Evolutionary conservation across 2,888 invertebrate genomes (phyloP).

Genomic region (Schrankia costaestrigalis): DNA sequence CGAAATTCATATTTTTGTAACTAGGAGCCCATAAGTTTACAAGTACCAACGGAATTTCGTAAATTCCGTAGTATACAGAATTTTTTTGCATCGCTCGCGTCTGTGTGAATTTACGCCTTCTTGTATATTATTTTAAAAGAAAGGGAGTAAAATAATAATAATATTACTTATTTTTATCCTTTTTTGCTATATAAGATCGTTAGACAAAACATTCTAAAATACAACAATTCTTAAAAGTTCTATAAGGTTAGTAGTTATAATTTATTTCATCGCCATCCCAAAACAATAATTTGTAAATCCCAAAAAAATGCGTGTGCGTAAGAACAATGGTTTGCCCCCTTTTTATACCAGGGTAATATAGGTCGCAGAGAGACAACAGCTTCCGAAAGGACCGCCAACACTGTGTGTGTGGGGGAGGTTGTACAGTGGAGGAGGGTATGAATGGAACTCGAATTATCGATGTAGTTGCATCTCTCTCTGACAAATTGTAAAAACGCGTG

Average conservation of each 20-base stretch:
- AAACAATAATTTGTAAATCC: conserved; percentile 8
- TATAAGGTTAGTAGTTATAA: neutral
- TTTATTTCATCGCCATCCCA: neutral
- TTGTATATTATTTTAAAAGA: too few relatives aligned
- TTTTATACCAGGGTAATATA: conserved; percentile 77
- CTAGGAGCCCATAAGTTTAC: conserved; percentile 36
- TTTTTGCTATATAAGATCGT: too few relatives aligned
- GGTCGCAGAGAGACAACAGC: conserved; percentile 54
- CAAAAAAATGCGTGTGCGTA: conserved; percentile 79
- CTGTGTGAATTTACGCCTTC: too few relatives aligned
- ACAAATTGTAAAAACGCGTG: conserved; percentile 8
- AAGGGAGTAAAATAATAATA: too few relatives aligned
- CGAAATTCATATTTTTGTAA: conserved; percentile 39
- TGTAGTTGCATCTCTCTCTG: conserved; percentile 6
- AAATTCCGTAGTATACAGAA: too few relatives aligned
- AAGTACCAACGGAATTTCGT: too few relatives aligned
- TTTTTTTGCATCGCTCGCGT: too few relatives aligned
- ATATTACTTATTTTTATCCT: too few relatives aligned
- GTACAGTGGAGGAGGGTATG: conserved; percentile 10
- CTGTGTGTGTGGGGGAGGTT: conserved; percentile 42
- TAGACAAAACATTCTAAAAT: too few relatives aligned
- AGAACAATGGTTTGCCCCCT: conserved; percentile 82
- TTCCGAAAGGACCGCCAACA: conserved; percentile 46
- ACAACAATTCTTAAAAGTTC: neutral
- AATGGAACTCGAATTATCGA: conserved; percentile 4